phyloP scores from a whole-genome alignment of 2,113 vertebrate genomes.

The Geococcyx californianus region DNA sequence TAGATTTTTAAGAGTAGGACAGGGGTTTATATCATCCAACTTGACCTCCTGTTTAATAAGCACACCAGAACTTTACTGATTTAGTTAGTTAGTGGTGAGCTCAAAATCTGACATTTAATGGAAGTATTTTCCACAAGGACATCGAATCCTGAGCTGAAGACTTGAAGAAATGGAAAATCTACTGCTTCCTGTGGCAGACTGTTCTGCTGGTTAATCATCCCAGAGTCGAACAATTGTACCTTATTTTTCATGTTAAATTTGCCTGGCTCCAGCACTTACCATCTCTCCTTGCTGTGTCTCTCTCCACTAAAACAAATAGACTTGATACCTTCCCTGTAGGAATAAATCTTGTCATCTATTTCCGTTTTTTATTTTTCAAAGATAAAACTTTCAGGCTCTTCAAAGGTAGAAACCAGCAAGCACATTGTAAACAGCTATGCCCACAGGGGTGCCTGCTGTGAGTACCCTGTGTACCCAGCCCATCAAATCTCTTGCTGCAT shows the following conservation, averaged over 20 bases:
- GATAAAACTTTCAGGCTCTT: neutral
- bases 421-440: neutral
- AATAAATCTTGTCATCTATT: neutral
- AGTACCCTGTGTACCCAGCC: neutral
- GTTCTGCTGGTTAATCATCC: slow-evolving; percentile 32
- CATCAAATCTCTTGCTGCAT: neutral
- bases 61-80: neutral
- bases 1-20: slow-evolving; percentile 27
- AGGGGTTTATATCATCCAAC: neutral
- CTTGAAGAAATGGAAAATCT: slow-evolving; percentile 60
- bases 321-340: neutral
- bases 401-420: neutral
- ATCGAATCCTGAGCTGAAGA: slow-evolving; percentile 30
- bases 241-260: slow-evolving; percentile 18
- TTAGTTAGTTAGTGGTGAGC: neutral
- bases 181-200: neutral
- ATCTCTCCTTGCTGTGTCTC: neutral
- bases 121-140: slow-evolving; percentile 49
- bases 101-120: slow-evolving; percentile 39
- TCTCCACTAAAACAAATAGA: neutral
- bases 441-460: neutral
- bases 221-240: neutral
- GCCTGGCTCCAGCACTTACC: neutral
- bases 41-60: slow-evolving; percentile 4
- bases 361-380: neutral